phyloP scores from a whole-genome alignment of 2,797 vertebrate species.

The Pseudotriccus pelzelni region DNA sequence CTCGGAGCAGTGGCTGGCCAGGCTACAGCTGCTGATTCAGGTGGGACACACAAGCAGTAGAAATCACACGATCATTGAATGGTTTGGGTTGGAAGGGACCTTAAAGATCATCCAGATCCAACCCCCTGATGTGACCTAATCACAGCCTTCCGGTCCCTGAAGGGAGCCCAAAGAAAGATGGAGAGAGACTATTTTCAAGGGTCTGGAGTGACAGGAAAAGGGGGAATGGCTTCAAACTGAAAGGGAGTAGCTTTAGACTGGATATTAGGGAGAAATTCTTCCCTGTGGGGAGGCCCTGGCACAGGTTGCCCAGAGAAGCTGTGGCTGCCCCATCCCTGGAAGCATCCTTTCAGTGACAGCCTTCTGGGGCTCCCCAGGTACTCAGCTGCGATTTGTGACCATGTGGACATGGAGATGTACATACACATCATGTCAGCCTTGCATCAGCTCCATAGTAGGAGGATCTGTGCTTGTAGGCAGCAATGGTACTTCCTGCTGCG shows the following conservation, averaged over 20 bases:
- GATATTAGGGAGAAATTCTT: rapidly evolving
- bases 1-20: not conserved
- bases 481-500: not conserved
- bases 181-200: not conserved
- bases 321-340: not conserved
- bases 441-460: not conserved
- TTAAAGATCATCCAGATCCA: not conserved
- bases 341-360: not conserved
- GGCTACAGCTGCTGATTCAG: rapidly evolving
- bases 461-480: not conserved
- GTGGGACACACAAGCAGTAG: rapidly evolving
- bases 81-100: not conserved
- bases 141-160: not conserved
- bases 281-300: not conserved
- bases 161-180: not conserved
- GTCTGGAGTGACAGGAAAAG: not conserved
- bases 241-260: rapidly evolving
- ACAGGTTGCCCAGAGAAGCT: not conserved
- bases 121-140: not conserved
- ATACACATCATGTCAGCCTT: not conserved
- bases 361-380: not conserved
- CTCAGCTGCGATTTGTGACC: not conserved
- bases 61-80: not conserved
- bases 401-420: rapidly evolving
- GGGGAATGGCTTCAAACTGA: not conserved